Evolutionary conservation across 2,888 invertebrate genomes (phyloP), one percentile per base, ranked within the genome.

Genomic region (Drosophila meridiana): DNA sequence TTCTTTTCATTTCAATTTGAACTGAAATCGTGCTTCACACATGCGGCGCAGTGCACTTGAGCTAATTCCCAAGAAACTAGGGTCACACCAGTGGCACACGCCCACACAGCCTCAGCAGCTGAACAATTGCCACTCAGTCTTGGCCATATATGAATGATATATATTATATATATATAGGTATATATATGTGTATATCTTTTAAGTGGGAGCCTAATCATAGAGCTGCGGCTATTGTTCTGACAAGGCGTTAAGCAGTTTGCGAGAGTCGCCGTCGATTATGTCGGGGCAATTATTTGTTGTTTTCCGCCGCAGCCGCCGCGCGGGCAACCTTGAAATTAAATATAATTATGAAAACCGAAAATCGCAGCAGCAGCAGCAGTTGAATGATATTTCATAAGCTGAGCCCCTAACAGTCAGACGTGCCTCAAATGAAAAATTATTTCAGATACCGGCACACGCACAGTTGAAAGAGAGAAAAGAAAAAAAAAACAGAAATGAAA

Each of bases 361-460:
- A 81, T 81, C 80, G 80, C 85, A 76, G 83, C 77, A 76, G 69
- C 32, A 52, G 20, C 50, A 20, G 73, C 80, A 57, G 69, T 83
- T 78, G 76, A 86, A 88, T 86, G 90, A 88, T 86, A 86, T 86
- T 89, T 86, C 83, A 88, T 89, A 89, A 73, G 69, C 42, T 50
- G 68, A 83, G 69, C 63, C 71, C 63, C 78, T 50, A 69, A 26
- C 47, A 30, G 45, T 60, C 57, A 55, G 72, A 82, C 89, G 80
- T 87, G 84, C 90, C 82, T 73, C 82, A 83, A 89, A 89, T 87
- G 87, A 78, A 90, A 87, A 90, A 90, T 90, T 78, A 84, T 89
- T 87, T 89, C 73, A 83, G 87, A 73, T 76, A 82, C 84, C 90
- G 90, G 81, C 90, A 69, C 85, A 90, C 89, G 88, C 89, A 90